These are phyloP conservation scores for Chaetops frenatus DNA, from an alignment of 2,113 vertebrate genomes.

Conservation along the genomic window DNA sequence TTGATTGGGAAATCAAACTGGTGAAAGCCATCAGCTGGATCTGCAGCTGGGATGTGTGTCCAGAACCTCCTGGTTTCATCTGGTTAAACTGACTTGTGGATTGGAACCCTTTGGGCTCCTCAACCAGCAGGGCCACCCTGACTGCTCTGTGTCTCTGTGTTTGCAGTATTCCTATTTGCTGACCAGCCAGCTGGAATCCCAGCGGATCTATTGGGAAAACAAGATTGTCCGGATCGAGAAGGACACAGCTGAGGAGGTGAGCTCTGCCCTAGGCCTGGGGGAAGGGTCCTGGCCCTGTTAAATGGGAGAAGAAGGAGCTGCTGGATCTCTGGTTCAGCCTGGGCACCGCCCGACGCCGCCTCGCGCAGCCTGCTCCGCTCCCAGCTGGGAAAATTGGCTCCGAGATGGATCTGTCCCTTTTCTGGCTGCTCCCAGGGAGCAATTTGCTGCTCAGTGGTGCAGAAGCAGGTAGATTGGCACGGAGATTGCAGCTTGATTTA, in stretches of 20 bases:
- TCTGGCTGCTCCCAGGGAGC: background rate
- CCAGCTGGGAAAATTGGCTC: constrained; percentile 19
- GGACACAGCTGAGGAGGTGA: constrained; percentile 93
- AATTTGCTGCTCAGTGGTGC: constrained; percentile 47
- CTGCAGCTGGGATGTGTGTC: background rate
- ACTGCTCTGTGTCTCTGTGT: background rate
- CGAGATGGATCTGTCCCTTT: background rate
- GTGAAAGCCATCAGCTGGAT: background rate
- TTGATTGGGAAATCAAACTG: background rate
- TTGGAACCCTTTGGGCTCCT: background rate
- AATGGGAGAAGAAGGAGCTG: background rate
- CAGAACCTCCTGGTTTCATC: background rate
- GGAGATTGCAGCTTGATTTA: background rate
- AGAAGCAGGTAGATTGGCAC: constrained; percentile 32
- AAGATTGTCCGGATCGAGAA: constrained; percentile 97
- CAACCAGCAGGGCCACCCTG: background rate
- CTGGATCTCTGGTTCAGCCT: accelerated
- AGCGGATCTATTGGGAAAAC: constrained; percentile 98
- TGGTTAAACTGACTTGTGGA: background rate
- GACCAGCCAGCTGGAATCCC: constrained; percentile 96
- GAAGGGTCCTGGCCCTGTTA: background rate
- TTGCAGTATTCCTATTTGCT: constrained; percentile 92
- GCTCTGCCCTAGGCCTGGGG: background rate
- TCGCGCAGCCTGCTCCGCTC: background rate
- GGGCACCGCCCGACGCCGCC: background rate